Percentiles rank a stretch among this genome's conserved stretches.
Conservation (phyloP, 2,113 vertebrate genomes). For the Cinclus cinclus region DNA sequence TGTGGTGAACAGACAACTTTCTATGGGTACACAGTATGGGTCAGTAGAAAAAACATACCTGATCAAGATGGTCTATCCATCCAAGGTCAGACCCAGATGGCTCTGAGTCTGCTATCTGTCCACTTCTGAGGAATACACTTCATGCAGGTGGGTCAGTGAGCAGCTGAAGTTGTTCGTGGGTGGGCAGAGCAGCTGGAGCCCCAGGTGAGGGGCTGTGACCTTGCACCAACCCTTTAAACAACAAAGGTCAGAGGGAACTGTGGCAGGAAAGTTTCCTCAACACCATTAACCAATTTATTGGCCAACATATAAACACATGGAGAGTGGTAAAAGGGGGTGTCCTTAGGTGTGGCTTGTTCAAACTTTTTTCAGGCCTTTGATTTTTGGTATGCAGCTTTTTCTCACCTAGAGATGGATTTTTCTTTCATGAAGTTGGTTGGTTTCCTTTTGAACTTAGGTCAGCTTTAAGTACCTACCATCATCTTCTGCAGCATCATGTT, state of each 20-base stretch:
- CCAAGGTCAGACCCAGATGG: background rate
- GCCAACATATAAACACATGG: background rate
- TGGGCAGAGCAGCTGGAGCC: background rate
- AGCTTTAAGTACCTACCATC: background rate
- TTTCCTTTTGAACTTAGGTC: background rate
- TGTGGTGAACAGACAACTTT: background rate
- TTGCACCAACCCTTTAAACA: background rate
- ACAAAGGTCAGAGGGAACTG: background rate
- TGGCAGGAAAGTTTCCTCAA: background rate
- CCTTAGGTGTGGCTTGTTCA: background rate
- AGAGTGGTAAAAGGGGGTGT: background rate
- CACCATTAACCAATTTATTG: background rate
- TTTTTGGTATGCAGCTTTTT: background rate
- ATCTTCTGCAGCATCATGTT: background rate
- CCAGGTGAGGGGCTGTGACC: background rate
- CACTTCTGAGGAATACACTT: background rate
- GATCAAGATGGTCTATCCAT: background rate
- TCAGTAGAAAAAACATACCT: background rate
- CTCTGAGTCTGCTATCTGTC: background rate
- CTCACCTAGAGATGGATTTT: background rate
- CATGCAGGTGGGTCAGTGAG: background rate
- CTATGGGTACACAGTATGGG: no score
- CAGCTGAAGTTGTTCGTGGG: background rate
- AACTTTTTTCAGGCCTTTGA: background rate
- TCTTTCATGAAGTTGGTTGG: background rate